Conservation (phyloP, 1,140 invertebrate genomes). For the Sarcophaga peregrina region DNA sequence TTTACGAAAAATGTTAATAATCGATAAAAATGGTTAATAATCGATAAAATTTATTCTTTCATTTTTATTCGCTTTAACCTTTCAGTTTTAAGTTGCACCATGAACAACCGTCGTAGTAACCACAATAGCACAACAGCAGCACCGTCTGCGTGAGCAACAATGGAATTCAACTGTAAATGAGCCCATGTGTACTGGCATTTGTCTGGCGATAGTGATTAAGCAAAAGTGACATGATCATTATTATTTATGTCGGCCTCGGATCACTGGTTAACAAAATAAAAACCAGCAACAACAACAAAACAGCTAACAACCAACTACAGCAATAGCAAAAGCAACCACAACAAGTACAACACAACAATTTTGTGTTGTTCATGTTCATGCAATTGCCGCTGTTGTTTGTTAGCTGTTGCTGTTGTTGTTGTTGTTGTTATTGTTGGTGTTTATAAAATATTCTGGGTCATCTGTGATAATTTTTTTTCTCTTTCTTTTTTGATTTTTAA, state of each 20-base stretch:
- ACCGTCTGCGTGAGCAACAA: neutral
- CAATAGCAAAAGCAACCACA: neutral
- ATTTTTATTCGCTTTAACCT: too few relatives aligned
- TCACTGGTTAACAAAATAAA: neutral
- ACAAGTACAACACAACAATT: neutral
- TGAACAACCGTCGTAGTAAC: too few relatives aligned
- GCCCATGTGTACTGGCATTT: neutral
- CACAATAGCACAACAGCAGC: too few relatives aligned
- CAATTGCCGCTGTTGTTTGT: neutral
- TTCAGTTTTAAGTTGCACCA: too few relatives aligned
- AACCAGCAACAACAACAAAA: neutral
- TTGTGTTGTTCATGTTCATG: conserved; percentile 11
- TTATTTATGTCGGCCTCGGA: conserved; percentile 10
- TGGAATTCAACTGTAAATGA: conserved; percentile 5
- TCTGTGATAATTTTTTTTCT: neutral
- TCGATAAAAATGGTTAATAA: too few relatives aligned
- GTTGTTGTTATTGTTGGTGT: neutral
- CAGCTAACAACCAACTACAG: too few relatives aligned
- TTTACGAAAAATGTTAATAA: too few relatives aligned
- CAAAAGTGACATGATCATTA: conserved; percentile 24
- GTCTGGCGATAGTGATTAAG: conserved; percentile 17
- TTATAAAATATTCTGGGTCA: conserved; percentile 16
- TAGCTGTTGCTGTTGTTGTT: neutral
- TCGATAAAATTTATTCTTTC: too few relatives aligned
- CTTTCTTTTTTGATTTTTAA: neutral